These are phyloP conservation scores for Tiliqua scincoides DNA, from an alignment of 2,113 vertebrate genomes.

Conservation along the genomic window DNA sequence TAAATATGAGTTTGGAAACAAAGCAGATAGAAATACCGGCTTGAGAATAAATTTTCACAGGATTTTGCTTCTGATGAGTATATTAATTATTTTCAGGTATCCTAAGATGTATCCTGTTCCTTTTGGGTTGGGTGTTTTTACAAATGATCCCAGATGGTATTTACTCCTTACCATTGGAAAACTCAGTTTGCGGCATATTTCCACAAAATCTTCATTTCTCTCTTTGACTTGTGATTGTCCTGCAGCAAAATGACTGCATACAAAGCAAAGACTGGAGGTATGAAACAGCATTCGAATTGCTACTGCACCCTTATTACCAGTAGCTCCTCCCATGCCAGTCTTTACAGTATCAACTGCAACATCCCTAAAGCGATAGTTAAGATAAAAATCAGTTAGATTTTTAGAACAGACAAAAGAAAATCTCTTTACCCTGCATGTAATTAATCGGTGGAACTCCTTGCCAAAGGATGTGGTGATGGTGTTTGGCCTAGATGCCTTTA, in stretches of 20 bases:
- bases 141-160: not conserved
- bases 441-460: too few relatives aligned
- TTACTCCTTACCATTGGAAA: conserved; percentile 91
- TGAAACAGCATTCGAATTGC: conserved; percentile 96
- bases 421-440: too few relatives aligned
- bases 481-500: too few relatives aligned
- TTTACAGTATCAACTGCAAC: conserved; percentile 97
- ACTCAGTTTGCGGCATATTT: conserved; percentile 92
- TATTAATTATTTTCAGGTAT: not conserved
- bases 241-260: conserved; percentile 97
- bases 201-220: conserved; percentile 94
- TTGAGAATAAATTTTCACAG: not conserved
- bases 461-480: too few relatives aligned
- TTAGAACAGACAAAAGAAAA: not conserved
- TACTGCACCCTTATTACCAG: conserved; percentile 97
- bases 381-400: conserved; percentile 14
- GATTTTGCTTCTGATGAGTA: too few relatives aligned
- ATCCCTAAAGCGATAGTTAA: conserved; percentile 79
- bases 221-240: conserved; percentile 98
- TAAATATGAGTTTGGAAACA: not conserved
- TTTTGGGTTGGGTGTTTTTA: conserved; percentile 5
- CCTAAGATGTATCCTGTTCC: not conserved
- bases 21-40: too few relatives aligned
- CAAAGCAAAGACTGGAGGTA: conserved; percentile 96
- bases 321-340: conserved; percentile 99